Percentiles rank a stretch among this genome's conserved stretches.
These are phyloP conservation scores for Loripinus fragilis DNA, from an alignment of 2,888 invertebrate genomes.

Conservation along the genomic window DNA sequence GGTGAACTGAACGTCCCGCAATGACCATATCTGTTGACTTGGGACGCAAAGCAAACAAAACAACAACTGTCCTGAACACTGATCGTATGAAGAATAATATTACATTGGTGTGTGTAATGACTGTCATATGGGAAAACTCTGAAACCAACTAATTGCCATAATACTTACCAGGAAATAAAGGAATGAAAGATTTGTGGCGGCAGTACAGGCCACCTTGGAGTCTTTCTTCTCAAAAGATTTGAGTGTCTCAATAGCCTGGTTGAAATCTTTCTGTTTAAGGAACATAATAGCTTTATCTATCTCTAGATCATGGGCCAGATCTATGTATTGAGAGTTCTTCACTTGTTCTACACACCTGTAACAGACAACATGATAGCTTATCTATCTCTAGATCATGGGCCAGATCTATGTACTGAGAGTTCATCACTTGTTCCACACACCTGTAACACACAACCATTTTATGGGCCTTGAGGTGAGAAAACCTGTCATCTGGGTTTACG, in stretches of 20 bases:
- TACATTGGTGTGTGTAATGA: no score
- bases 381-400: conserved; percentile 95
- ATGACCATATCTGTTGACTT: no score
- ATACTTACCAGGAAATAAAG: conserved; percentile 89
- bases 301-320: conserved; percentile 93
- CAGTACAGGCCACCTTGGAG: conserved; percentile 92
- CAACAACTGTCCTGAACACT: no score
- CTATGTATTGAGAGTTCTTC: conserved; percentile 93
- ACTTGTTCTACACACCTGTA: conserved; percentile 99
- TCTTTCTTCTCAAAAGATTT: conserved; percentile 94
- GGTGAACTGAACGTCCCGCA: no score
- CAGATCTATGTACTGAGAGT: conserved; percentile 92
- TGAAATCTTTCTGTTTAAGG: conserved; percentile 91
- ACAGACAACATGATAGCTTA: conserved; percentile 93
- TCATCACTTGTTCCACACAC: conserved; percentile 97
- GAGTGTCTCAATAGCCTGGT: conserved; percentile 90
- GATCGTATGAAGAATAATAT: no score
- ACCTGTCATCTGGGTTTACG: no score
- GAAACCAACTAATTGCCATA: no score
- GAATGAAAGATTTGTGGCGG: conserved; percentile 93
- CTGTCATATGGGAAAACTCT: no score
- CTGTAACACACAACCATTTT: no score
- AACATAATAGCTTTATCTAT: conserved; percentile 95
- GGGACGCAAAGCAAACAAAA: no score
- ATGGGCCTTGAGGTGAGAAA: no score